These are phyloP conservation scores for Muscina levida DNA, from an alignment of 2,888 invertebrate genomes.

Conservation along the genomic window DNA sequence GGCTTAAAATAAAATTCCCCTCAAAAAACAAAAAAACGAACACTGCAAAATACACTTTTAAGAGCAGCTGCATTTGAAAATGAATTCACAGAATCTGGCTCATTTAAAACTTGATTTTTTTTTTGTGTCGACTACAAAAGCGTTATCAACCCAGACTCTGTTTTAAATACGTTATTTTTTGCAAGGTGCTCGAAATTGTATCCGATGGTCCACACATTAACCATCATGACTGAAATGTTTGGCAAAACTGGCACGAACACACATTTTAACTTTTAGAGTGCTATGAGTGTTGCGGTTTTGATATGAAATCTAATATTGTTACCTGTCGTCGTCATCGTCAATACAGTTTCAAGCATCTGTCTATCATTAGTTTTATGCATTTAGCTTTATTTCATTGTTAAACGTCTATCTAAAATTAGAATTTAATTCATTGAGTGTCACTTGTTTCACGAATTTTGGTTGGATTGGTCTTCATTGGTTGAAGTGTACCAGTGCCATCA, in stretches of 20 bases:
- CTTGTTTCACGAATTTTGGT: no score
- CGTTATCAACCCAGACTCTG: neutral
- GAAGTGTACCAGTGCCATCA: no score
- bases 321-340: no score
- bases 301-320: constrained; percentile 49
- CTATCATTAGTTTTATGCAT: constrained; percentile 44
- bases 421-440: no score
- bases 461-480: no score
- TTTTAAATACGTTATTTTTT: constrained; percentile 27
- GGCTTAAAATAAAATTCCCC: neutral
- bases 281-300: constrained; percentile 12
- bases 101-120: constrained; percentile 42
- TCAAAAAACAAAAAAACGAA: neutral
- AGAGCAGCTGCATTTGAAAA: constrained; percentile 16
- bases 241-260: no score
- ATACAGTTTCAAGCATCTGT: constrained; percentile 36
- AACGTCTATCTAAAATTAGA: no score
- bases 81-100: constrained; percentile 1
- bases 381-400: neutral
- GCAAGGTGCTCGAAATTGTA: constrained; percentile 62
- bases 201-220: neutral
- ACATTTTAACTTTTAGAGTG: neutral
- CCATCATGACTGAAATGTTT: no score
- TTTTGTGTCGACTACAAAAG: constrained; percentile 36
- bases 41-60: no score